Evolutionary conservation across 2,888 invertebrate genomes (phyloP), one percentile per base, ranked within the genome.

Genomic region (Phortica okadai): DNA sequence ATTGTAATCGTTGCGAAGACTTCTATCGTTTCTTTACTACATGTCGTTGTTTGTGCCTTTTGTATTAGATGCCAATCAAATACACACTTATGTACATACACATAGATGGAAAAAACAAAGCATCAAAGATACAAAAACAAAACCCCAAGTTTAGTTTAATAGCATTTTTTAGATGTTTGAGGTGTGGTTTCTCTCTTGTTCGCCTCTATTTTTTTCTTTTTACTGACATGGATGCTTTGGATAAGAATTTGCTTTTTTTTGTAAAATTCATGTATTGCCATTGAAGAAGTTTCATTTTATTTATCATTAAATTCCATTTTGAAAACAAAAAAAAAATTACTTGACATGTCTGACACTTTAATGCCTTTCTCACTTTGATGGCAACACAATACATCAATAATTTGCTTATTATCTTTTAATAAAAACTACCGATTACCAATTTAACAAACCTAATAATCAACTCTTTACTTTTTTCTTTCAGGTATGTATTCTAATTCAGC

Each of bases 31-130:
- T 7, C 58, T 58, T n/a, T 6, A 2, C 16, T 59, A 4, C 54
- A 59, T 16, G 59, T n/a, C 21, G 59, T 77, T 50, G 33, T 33
- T 33, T 33, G 33, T 33, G 33, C 33, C 0, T 33, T 79, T 82
- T 82, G 82, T 88, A 86, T 85, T 82, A 80, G 82, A 87, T 88
- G 88, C 86, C 86, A 85, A 86, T 85, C 88, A 79, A 41, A 78
- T 67, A 73, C 77, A 84, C 76, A 78, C 85, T 82, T 62, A 74
- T 50, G 74, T 66, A n/a, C 58, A 44, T 25, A 45, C 21, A 42
- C 21, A 75, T n/a, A n/a, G 10, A 41, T 25, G 21, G 33, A 70
- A 70, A 70, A 72, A 11, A 58, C 42, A 67, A 16, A 64, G 10
- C 25, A 33, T 14, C n/a, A 16, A n/a, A 41, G 14, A 44, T n/a